Evolutionary conservation across 2,797 vertebrate genomes (phyloP).

Genomic region (Coluber constrictor): DNA sequence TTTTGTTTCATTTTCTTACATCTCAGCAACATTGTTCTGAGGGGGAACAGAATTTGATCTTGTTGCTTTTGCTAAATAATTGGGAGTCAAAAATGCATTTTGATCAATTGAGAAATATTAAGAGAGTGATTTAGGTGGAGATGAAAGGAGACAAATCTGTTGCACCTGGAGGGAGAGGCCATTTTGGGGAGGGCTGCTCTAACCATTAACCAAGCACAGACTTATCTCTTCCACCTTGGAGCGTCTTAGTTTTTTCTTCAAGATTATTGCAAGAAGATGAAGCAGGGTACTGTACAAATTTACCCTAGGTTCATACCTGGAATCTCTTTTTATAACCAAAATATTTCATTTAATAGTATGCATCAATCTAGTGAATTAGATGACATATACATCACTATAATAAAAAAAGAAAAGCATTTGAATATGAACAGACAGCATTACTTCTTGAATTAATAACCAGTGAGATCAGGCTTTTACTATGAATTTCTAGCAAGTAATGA

Average conservation of each 20-base stretch:
- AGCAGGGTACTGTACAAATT: neutral
- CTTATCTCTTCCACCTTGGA: neutral
- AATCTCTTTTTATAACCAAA: neutral
- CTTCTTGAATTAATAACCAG: neutral
- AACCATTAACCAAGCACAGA: neutral
- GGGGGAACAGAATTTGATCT: neutral
- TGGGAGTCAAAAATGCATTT: neutral
- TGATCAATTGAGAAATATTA: neutral
- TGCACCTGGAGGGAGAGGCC: neutral
- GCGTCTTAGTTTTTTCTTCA: neutral
- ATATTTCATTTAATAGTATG: neutral
- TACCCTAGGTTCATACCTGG: neutral
- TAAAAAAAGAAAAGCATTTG: neutral
- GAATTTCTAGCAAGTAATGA: neutral
- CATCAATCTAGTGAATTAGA: neutral
- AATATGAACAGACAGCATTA: neutral
- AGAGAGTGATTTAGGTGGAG: neutral
- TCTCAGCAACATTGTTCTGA: neutral
- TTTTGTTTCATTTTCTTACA: neutral
- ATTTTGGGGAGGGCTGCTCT: neutral
- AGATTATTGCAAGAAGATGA: neutral
- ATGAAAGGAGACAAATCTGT: neutral
- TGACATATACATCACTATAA: neutral
- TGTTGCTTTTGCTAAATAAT: neutral
- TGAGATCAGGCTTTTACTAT: neutral